Percentiles rank a stretch among this genome's conserved stretches.
These are phyloP conservation scores for Clarias fuscus DNA, from an alignment of 2,797 vertebrate species.

Conservation along the genomic window DNA sequence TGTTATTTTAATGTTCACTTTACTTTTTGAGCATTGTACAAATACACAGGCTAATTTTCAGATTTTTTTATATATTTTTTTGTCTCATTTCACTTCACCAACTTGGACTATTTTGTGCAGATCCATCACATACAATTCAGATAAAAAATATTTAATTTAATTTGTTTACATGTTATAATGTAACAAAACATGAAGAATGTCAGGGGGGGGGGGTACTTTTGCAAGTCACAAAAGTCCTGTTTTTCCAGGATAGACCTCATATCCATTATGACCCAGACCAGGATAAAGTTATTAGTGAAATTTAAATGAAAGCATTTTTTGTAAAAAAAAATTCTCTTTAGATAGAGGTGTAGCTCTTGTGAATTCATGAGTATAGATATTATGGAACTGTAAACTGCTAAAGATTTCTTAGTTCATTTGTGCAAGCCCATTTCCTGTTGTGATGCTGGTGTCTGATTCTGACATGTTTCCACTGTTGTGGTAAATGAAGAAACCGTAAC, in stretches of 20 bases:
- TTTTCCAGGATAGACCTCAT: not conserved
- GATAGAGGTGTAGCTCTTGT: not conserved
- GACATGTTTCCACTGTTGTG: not conserved
- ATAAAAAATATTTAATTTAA: too few relatives aligned
- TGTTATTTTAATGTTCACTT: too few relatives aligned
- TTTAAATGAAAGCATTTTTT: not conserved
- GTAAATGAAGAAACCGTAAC: not conserved
- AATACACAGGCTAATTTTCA: too few relatives aligned
- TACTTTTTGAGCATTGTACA: too few relatives aligned
- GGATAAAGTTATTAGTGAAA: not conserved
- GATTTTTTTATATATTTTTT: too few relatives aligned
- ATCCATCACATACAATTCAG: too few relatives aligned
- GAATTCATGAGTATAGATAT: not conserved
- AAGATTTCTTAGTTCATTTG: not conserved
- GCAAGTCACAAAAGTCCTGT: not conserved
- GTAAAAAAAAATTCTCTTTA: too few relatives aligned
- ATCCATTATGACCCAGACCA: not conserved
- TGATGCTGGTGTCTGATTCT: not conserved
- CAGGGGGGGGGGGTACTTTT: too few relatives aligned
- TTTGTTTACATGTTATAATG: too few relatives aligned
- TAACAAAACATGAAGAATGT: too few relatives aligned
- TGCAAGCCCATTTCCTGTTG: not conserved
- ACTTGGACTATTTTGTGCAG: too few relatives aligned
- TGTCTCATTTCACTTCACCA: too few relatives aligned
- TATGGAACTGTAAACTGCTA: not conserved